Evolutionary conservation across 2,113 vertebrate species (phyloP).

Genomic region (Corythoichthys intestinalis): DNA sequence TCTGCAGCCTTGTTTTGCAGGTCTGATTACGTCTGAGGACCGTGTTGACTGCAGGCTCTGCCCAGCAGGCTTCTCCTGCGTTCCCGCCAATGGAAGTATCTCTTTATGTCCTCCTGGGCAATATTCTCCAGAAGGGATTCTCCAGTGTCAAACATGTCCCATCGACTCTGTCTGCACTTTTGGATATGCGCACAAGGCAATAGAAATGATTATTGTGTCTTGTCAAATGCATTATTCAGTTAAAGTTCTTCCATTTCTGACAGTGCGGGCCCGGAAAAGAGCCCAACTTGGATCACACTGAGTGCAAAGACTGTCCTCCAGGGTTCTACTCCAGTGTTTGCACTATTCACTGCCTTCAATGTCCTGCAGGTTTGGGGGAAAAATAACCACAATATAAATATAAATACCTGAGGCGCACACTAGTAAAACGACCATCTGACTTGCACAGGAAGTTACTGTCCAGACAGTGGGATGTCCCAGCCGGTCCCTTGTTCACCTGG

Average conservation of each 20-base stretch:
- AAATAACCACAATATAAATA: background rate
- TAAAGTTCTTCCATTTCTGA: background rate
- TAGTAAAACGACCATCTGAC: conserved; percentile 8
- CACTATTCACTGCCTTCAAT: conserved; percentile 61
- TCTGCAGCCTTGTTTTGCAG: conserved; percentile 74
- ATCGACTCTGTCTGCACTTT: conserved; percentile 69
- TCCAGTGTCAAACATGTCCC: conserved; percentile 74
- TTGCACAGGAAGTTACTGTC: conserved; percentile 68
- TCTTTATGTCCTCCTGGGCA: conserved; percentile 72
- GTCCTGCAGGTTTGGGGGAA: conserved; percentile 72
- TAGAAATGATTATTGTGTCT: background rate
- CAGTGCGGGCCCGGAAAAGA: conserved; percentile 73
- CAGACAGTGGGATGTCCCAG: conserved; percentile 57
- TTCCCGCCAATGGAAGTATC: conserved; percentile 53
- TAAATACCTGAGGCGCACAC: no score
- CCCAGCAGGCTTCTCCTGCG: conserved; percentile 78
- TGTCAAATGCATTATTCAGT: background rate
- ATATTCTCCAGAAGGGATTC: conserved; percentile 74
- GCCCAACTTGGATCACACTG: conserved; percentile 53
- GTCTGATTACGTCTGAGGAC: conserved; percentile 76
- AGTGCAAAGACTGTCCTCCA: conserved; percentile 59
- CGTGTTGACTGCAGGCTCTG: conserved; percentile 73
- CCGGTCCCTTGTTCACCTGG: conserved; percentile 64
- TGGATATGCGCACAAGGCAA: conserved; percentile 71
- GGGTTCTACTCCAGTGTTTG: conserved; percentile 66